Base-by-base conservation (phyloP, 1,140 invertebrate species). In the Calliopsis andreniformis region DNA sequence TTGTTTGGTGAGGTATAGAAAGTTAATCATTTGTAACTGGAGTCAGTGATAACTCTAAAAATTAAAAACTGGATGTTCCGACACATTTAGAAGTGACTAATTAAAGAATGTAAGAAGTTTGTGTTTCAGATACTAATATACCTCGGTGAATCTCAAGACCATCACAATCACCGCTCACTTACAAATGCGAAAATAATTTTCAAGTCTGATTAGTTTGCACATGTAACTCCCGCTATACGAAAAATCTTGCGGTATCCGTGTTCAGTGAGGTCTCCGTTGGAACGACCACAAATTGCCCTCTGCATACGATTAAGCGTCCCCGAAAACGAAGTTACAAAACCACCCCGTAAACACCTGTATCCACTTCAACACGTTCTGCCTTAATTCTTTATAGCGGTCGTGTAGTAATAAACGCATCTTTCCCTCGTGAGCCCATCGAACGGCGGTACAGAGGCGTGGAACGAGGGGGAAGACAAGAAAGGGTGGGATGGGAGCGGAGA, bases 311-410 rank as follows among this genome's bases (percentile, higher is more conserved):
- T 66, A 32, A 73, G 55, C 35, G 49, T 32, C 8, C 49, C 61
- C 30, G 23, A 1, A 35, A 67, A 67, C 51, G 16, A 45, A 39
- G 63, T 67, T 75, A 67, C 62, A 16, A 56, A 45, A 56, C 39
- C 71, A 10, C 16, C 51, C 62, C 39, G 35, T 67, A 67, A 75
- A 67, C 62, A 64, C 42, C 51, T 23, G 55, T 67, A 67, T 67
- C 56, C 56, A 55, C 53, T 73, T 66, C 39, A 56, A 7, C 62
- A 3, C 14, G 39, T 32, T 18, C 49, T 16, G 10, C 39, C 35
- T 56, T 43, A 42, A 73, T 73, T 73, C 71, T 66, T 66, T 66
- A 66, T 66, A 25, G 64, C 39, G 61, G 59, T 73, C 59, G 5
- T 16, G 18, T 10, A 10, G 63, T 67, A 56, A 75, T 75, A 58